A percentile compares a stretch with the other conserved stretches of the same genome.
These are phyloP conservation scores for Drosophila kanekoi DNA, from an alignment of 2,888 invertebrate genomes.

Conservation along the genomic window DNA sequence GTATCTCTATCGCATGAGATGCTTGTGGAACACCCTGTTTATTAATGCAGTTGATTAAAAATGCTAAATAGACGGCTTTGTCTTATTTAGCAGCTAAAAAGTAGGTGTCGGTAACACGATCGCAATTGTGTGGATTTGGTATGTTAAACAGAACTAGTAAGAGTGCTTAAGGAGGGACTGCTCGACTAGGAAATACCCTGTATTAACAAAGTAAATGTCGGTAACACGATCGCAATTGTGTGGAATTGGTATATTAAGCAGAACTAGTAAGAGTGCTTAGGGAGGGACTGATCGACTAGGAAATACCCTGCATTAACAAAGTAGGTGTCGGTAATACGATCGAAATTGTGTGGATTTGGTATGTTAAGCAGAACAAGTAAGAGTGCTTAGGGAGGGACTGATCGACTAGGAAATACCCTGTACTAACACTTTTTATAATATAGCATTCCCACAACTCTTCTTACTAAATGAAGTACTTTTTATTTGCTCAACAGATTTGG, in stretches of 20 bases:
- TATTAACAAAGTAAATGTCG: constrained; percentile 20
- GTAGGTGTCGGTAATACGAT: constrained; percentile 42
- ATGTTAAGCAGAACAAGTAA: constrained; percentile 33
- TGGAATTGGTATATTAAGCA: constrained; percentile 34
- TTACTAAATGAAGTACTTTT: too few relatives aligned
- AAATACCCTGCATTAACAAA: not conserved
- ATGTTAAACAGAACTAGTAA: constrained; percentile 33
- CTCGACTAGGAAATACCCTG: not conserved
- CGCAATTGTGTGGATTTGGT: constrained; percentile 29
- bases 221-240: constrained; percentile 40
- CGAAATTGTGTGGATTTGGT: constrained; percentile 29
- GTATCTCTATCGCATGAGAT: too few relatives aligned
- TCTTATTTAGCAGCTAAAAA: constrained; percentile 24
- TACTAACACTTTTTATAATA: too few relatives aligned
- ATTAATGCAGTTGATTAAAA: constrained; percentile 13
- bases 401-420: not conserved
- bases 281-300: not conserved
- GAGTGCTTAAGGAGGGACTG: not conserved
- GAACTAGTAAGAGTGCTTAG: constrained; percentile 2
- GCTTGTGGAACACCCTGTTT: not conserved
- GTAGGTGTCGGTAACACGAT: constrained; percentile 54
- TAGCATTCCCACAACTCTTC: too few relatives aligned
- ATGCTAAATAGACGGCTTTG: constrained; percentile 22
- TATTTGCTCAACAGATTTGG: too few relatives aligned
- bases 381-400: not conserved